Base-by-base conservation (phyloP, 2,113 vertebrate species). In the Amphiprion ocellaris region DNA sequence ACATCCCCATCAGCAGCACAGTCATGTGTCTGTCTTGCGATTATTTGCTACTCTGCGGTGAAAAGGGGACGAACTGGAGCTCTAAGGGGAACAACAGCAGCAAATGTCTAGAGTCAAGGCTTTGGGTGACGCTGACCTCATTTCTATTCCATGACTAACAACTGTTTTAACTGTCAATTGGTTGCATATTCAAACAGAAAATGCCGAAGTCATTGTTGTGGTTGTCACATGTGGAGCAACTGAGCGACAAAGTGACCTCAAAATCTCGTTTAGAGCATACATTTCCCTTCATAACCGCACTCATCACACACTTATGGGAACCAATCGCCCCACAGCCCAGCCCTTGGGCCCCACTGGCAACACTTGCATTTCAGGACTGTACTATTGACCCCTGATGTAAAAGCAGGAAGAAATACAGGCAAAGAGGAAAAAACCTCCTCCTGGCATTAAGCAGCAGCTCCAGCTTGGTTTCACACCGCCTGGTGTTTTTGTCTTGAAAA, bases 401-500 rank as follows among this genome's bases (percentile, higher is more conserved):
- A 83, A 81, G 76, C 79, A 86, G 58, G 69, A 74, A 73, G 74
- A 86, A 83, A 82, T 63, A 23, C 63, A 85, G 24, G 33, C 69
- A 60, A 70, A 79, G 60, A 74, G 44, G 9, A 61, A 41, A 69
- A 81, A 83, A 55, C 2, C 53, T 56, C 56, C 79, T 79, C 68
- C 79, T 89, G 87, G 90, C 88, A 89, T 78, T 71, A 68, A 83
- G 82, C 81, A 79, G 74, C 62, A 87, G 87, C 77, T 74, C 70
- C 81, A 90, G 86, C 61, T 81, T 89, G 84, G 88, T 90, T 92
- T 92, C 90, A 89, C 87, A 84, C 86, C 63, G 87, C 89, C 91
- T 92, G 86, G 87, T 91, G 89, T 92, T 92, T 92, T 92, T 93
- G 91, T 94, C 91, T 89, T 91, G 68, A 91, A 92, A 92, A 89